Conservation (phyloP, 2,113 vertebrate genomes). For the Antennarius striatus region DNA sequence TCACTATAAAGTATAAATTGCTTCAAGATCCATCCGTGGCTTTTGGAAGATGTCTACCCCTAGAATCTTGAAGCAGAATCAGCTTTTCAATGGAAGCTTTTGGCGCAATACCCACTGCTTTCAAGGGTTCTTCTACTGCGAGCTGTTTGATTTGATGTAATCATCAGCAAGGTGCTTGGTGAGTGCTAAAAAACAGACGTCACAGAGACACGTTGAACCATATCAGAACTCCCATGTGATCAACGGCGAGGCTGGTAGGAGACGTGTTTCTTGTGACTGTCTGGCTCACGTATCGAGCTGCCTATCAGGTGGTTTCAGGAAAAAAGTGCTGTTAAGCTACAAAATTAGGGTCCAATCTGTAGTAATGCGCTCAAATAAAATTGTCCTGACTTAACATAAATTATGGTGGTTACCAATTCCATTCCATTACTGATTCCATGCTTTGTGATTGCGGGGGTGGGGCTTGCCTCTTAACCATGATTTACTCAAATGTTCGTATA, state of each 20-base stretch:
- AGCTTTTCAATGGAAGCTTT: constrained; percentile 7
- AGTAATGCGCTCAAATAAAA: background rate
- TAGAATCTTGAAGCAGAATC: too few species aligned
- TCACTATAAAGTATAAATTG: too few species aligned
- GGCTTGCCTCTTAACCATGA: too few species aligned
- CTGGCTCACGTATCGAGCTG: background rate
- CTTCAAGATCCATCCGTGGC: too few species aligned
- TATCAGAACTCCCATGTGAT: too few species aligned
- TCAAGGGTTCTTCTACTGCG: background rate
- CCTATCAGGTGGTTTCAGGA: background rate
- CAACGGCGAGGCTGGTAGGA: too few species aligned
- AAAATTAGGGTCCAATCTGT: background rate
- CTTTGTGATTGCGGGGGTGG: too few species aligned
- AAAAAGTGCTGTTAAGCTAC: background rate
- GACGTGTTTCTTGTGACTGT: too few species aligned
- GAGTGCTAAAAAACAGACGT: constrained; percentile 12
- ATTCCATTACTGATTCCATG: background rate
- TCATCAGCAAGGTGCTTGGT: background rate
- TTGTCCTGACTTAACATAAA: background rate
- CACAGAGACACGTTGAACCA: too few species aligned
- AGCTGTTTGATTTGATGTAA: constrained; percentile 31
- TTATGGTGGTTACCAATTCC: background rate
- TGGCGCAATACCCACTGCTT: constrained; percentile 1
- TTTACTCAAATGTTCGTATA: too few species aligned
- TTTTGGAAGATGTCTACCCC: too few species aligned